Conservation (phyloP, 2,797 vertebrate genomes). For the Rhynchotus rufescens region DNA sequence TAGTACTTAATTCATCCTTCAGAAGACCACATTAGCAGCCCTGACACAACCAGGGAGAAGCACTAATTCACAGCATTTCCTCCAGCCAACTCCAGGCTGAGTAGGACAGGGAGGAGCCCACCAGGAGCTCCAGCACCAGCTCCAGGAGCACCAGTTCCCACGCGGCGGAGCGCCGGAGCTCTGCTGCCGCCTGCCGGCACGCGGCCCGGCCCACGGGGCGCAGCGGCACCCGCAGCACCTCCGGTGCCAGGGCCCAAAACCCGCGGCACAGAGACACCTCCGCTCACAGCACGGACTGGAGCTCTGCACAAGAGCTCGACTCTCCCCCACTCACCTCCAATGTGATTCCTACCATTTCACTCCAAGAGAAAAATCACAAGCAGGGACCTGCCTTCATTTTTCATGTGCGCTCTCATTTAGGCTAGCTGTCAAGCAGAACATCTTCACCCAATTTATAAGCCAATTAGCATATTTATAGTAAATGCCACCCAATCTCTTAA, state of each 20-base stretch:
- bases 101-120: background rate
- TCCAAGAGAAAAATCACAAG: background rate
- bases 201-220: background rate
- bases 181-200: slow-evolving; percentile 39
- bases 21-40: background rate
- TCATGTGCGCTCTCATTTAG: background rate
- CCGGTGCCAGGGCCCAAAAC: too few relatives aligned
- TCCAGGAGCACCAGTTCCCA: background rate
- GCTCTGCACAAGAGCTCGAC: background rate
- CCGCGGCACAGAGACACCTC: background rate
- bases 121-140: too few relatives aligned
- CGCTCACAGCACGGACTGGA: rapidly evolving
- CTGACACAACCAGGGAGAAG: background rate
- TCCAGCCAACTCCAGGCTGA: background rate
- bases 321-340: background rate
- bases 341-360: background rate
- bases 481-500: background rate
- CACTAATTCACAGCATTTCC: background rate
- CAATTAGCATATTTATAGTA: background rate
- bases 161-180: rapidly evolving
- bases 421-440: background rate
- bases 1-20: background rate
- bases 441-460: background rate
- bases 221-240: too few relatives aligned
- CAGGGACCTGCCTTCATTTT: background rate